Base-by-base conservation (phyloP, 2,888 invertebrate species). In the Harpalus rufipes region DNA sequence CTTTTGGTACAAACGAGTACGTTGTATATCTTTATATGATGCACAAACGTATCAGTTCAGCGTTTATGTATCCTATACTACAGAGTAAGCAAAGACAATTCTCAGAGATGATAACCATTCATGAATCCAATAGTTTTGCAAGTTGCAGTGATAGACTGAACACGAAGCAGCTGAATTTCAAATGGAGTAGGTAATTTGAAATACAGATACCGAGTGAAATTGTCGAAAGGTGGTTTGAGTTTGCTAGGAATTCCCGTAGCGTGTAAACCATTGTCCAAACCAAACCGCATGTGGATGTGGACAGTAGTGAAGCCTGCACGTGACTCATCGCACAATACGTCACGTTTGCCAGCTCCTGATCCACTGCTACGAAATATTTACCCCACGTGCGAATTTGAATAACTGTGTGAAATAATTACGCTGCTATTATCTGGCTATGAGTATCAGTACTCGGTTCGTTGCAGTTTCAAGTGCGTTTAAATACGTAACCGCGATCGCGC, bases 231-330 rank as follows among this genome's bases (percentile, higher is more conserved):
- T 68, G 32, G 14, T 32, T 65, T 65, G 25, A 65, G 72, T 72
- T 72, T 25, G 72, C 18, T 4, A 41, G 5, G 83, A 74, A 61
- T 44, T 21, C 74, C 72, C 76, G 76, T 44, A 32, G 83, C 41
- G 76, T 39, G 59, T 39, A 25, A 72, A 84, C 83, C 63, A 84
- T 84, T 84, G 83, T 84, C 83, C 83, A 61, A 59, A 74, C 82
- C 82, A 32, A 32, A 32, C 32, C 32, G 32, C 32, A 32, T 32
- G 32, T 32, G 82, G 76, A 74, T 81, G 65, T 21, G 74, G 74
- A 63, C 63, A 76, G 56, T 39, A 41, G 59, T 84, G 83, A 76
- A 25, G 76, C 83, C 14, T 32, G 18, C 76, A 72, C 63, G 83
- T 84, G 76, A 84, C 83, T 25, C 16, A 44, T 59, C 83, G 16